Evolutionary conservation across 1,140 invertebrate genomes (phyloP).

Genomic region (Palaemon carinicauda): DNA sequence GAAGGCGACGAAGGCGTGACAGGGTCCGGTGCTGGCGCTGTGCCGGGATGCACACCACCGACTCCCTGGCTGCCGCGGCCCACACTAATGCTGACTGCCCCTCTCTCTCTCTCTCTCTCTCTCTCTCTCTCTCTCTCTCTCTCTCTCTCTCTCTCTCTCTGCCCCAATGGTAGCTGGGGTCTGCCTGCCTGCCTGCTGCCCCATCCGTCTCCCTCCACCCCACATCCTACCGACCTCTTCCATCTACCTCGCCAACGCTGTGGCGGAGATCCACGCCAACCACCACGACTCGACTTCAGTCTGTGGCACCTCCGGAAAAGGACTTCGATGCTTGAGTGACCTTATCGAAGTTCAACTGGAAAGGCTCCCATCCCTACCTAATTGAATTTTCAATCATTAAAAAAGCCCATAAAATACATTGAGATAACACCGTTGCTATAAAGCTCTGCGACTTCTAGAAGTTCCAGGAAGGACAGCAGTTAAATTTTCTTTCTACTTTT

Average conservation of each 20-base stretch:
- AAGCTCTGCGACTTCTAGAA: no score
- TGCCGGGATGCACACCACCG: background rate
- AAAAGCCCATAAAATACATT: no score
- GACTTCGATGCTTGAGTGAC: background rate
- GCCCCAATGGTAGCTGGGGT: background rate
- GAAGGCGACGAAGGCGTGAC: background rate
- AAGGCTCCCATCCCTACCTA: background rate
- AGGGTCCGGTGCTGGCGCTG: background rate
- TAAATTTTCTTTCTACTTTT: no score
- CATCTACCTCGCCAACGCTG: background rate
- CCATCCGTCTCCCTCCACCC: background rate
- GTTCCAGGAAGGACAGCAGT: no score
- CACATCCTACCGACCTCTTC: background rate
- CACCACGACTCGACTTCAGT: no score
- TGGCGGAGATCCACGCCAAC: background rate
- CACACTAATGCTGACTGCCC: background rate
- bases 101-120: constrained; percentile 14
- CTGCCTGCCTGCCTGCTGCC: background rate
- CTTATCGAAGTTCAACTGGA: background rate
- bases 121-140: constrained; percentile 19
- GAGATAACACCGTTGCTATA: no score
- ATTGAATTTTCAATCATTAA: no score
- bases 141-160: constrained; percentile 29
- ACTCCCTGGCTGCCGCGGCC: constrained; percentile 32
- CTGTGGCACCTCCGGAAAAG: no score